Evolutionary conservation across 2,888 invertebrate genomes (phyloP).

Genomic region (Amblyteles armatorius): DNA sequence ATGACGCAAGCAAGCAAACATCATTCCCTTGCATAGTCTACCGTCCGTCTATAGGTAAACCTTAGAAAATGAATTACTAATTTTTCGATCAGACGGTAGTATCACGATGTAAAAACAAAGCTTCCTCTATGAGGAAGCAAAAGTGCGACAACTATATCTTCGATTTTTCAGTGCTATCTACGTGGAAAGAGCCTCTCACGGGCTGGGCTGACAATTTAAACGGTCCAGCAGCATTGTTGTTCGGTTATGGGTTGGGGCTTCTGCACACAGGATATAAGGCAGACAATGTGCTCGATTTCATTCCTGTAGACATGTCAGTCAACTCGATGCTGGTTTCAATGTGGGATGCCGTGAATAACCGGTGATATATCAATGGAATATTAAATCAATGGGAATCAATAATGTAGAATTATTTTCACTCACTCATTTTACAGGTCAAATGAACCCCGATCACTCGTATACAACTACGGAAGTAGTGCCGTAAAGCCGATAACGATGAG

Average conservation of each 20-base stretch:
- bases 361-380: conserved; percentile 64
- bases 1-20: conserved; percentile 62
- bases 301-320: conserved; percentile 76
- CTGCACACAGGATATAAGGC: conserved; percentile 64
- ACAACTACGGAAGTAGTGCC: conserved; percentile 93
- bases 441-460: conserved; percentile 86
- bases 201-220: conserved; percentile 71
- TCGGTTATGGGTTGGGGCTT: conserved; percentile 69
- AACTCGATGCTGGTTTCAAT: conserved; percentile 74
- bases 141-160: not conserved
- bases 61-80: not conserved
- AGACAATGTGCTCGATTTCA: conserved; percentile 68
- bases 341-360: conserved; percentile 73
- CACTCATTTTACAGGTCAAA: conserved; percentile 35
- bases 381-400: not conserved
- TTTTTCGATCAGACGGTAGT: not conserved
- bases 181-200: conserved; percentile 73
- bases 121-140: too few species aligned
- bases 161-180: conserved; percentile 70
- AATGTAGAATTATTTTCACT: not conserved
- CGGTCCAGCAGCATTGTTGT: conserved; percentile 64
- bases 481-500: conserved; percentile 86
- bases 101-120: not conserved
- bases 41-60: conserved; percentile 74
- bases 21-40: conserved; percentile 73